Percentiles rank a stretch among this genome's conserved stretches.
Conservation (phyloP, 2,888 invertebrate species). For the Deilephila porcellus region DNA sequence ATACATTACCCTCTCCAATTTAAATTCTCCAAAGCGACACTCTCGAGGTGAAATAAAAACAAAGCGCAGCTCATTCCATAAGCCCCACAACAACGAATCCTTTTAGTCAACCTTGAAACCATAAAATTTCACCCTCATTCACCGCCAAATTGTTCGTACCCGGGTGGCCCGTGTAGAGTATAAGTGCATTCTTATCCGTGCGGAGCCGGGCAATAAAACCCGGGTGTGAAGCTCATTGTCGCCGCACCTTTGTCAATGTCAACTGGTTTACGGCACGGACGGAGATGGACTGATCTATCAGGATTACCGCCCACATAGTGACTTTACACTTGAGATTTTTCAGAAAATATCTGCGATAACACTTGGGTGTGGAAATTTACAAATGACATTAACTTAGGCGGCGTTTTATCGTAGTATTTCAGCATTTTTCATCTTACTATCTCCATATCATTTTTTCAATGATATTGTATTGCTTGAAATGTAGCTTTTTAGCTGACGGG, state of each 20-base stretch:
- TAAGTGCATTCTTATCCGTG: slow-evolving; percentile 35
- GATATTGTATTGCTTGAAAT: too few species aligned
- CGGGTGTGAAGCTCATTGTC: slow-evolving; percentile 29
- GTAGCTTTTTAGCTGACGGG: too few species aligned
- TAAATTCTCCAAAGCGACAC: not conserved
- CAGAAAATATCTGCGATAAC: not conserved
- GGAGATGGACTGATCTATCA: not conserved
- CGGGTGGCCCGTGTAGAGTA: not conserved
- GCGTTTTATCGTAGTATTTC: too few species aligned
- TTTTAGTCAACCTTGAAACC: not conserved
- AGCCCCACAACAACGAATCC: not conserved
- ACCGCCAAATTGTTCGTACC: not conserved
- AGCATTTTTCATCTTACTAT: too few species aligned
- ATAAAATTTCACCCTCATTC: not conserved
- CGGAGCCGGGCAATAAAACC: slow-evolving; percentile 37
- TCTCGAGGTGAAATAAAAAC: not conserved
- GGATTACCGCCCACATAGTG: not conserved
- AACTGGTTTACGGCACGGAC: slow-evolving; percentile 18
- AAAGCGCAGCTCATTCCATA: not conserved
- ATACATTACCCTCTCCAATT: too few species aligned
- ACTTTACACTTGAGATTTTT: not conserved
- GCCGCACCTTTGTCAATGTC: slow-evolving; percentile 28
- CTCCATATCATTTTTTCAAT: too few species aligned
- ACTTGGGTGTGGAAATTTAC: not conserved
- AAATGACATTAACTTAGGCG: too few species aligned